Evolutionary conservation across 2,797 vertebrate genomes (phyloP).

Genomic region (Buphagus erythrorhynchus): DNA sequence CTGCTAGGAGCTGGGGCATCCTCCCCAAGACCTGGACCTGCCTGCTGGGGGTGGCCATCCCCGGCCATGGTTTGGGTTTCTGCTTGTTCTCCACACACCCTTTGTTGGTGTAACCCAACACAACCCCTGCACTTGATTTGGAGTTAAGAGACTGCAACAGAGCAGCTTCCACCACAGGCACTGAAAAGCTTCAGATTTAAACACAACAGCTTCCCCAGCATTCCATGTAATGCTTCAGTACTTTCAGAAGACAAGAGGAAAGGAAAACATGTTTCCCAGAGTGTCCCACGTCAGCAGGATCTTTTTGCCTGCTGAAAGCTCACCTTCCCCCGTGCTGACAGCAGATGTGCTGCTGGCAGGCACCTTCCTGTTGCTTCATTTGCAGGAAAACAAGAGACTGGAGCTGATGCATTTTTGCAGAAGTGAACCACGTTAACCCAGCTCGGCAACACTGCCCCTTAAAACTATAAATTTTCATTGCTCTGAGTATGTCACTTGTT

Average conservation of each 20-base stretch:
- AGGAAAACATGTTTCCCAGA: neutral
- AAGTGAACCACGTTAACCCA: neutral
- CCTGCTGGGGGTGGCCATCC: neutral
- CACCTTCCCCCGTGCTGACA: fast-evolving
- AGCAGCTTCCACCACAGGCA: neutral
- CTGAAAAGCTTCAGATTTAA: neutral
- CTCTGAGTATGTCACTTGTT: neutral
- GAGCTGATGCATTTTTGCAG: neutral
- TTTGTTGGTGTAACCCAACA: neutral
- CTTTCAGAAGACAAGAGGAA: neutral
- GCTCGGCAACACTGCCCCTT: fast-evolving
- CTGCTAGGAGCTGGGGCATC: neutral
- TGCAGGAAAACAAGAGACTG: neutral
- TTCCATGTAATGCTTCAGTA: neutral
- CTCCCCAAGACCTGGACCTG: neutral
- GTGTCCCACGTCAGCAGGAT: fast-evolving
- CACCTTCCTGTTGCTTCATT: neutral
- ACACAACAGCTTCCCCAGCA: neutral
- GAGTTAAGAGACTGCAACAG: neutral
- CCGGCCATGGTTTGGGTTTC: neutral
- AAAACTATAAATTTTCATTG: neutral
- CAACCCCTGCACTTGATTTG: fast-evolving
- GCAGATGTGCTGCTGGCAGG: neutral
- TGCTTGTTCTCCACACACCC: neutral
- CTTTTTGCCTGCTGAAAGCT: neutral